Evolutionary conservation across 2,888 invertebrate species (phyloP), one percentile per base, ranked within the genome.

Genomic region (Tinea pellionella): DNA sequence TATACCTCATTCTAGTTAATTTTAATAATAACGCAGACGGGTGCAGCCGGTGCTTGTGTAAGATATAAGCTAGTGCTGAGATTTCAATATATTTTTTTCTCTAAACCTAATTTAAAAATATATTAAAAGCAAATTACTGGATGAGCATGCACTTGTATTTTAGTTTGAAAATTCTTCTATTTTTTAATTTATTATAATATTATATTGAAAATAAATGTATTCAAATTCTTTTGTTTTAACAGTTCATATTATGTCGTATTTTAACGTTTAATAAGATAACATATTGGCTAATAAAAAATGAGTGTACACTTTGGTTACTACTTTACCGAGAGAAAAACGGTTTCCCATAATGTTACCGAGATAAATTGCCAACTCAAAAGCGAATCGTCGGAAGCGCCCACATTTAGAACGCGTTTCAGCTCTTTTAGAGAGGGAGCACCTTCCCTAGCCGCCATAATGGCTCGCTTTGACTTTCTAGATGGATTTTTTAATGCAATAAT

Each of bases 401-500:
- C 59, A 47, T 16, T 56, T 41, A 32, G 30, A 47, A 58, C 11
- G 61, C 47, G 62, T 59, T 61, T 60, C 62, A 47, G 59, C 63
- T 30, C 62, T 11, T 63, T 64, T 19, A 30, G 15, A 37, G 41
- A n/a, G 41, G 57, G 59, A 37, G 59, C 61, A 30, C 32, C 59
- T 41, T 37, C 41, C 61, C 69, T 65, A 68, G 72, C 75, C 69
- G 73, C 75, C 73, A 73, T 89, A 88, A 86, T 81, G 81, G 83
- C 83, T 82, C 88, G 87, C 90, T 90, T 90, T 90, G 90, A 90
- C 90, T 90, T 88, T 89, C 89, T 88, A 90, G 90, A 90, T 90
- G 90, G 90, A 90, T 90, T 90, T 90, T 90, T 91, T 90, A 90
- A 91, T 90, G 90, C 90, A 90, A 90, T 90, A 90, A 90, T 90